Percentiles rank a stretch among this genome's conserved stretches.
Conservation (phyloP, 2,797 vertebrate genomes). For the Australoheros facetus region DNA sequence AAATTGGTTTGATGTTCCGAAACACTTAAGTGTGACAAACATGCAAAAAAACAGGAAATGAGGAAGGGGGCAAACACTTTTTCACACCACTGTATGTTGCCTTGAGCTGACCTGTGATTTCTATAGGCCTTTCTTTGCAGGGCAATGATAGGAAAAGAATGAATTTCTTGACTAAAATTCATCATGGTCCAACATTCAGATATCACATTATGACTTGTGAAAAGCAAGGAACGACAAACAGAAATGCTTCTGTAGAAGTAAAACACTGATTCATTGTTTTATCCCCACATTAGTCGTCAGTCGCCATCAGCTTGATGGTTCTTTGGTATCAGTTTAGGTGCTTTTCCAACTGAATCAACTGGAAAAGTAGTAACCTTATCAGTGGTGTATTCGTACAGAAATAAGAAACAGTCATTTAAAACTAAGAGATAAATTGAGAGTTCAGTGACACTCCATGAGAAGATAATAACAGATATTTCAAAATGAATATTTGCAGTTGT, state of each 20-base stretch:
- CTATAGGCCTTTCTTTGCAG: not conserved
- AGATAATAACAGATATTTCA: not conserved
- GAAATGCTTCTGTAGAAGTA: conserved; percentile 14
- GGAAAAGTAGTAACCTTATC: conserved; percentile 13
- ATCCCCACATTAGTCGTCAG: conserved; percentile 3
- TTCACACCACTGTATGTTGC: too few species aligned
- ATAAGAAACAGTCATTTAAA: not conserved
- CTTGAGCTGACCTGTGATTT: conserved; percentile 27
- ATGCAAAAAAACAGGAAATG: too few species aligned
- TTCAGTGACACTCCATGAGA: not conserved
- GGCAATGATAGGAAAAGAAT: not conserved
- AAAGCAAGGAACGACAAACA: conserved; percentile 9
- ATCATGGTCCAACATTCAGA: not conserved
- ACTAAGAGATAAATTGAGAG: not conserved
- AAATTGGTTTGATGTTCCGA: too few species aligned
- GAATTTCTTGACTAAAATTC: not conserved
- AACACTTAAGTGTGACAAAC: too few species aligned
- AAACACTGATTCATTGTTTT: conserved; percentile 29
- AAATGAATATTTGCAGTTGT: not conserved
- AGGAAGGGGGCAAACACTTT: too few species aligned
- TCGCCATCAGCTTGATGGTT: not conserved
- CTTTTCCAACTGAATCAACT: conserved; percentile 31
- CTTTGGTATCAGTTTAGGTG: conserved; percentile 29
- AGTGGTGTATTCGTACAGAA: conserved; percentile 5
- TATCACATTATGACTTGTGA: conserved; percentile 11